Base-by-base conservation (phyloP, 2,113 vertebrate species). In the Syngnathus scovelli region DNA sequence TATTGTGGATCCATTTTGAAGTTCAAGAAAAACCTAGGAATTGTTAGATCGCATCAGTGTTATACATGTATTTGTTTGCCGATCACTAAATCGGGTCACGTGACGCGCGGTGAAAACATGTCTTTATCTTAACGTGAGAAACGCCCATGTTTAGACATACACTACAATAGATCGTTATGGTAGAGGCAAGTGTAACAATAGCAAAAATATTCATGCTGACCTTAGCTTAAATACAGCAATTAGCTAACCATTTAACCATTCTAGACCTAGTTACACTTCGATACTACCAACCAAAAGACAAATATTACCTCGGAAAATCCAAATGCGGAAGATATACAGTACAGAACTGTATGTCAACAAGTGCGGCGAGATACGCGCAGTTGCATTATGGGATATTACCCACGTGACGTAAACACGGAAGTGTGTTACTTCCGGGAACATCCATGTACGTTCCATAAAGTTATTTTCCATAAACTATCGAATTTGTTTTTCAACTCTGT, bases 1-100 rank as follows among this genome's bases (percentile, higher is more conserved):
- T 58, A 58, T 36, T 58, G 55, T 36, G 27, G 55, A 37, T 58
- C 55, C 55, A 58, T 58, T 58, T 58, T 58, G 55, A 58, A 58
- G 15, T 58, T 36, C 27, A 58, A 37, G 27, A 18, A 15, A 36
- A 13, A 16, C 13, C 55, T 58, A 36, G 55, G 27, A 58, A 58
- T 33, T 33, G 27, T 51, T 51, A n/a, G 6, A 49, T 19, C 19
- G 19, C 49, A 51, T 51, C 49, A 16, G 44, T 15, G 13, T 46
- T 21, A n/a, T n/a, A 23, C 16, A 48, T 48, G 4, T 27, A 52
- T 56, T 56, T 58, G 2, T 18, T 13, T 58, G 27, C 15, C 18
- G 7, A 7, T 13, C 27, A 36, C 7, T 7, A 7, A 27, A 13
- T 23, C 55, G 13, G 49, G 18, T 19, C 19, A 51, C 13, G 11